A percentile compares a stretch with the other conserved stretches of the same genome.
phyloP scores from a whole-genome alignment of 2,113 vertebrate species.

The Oxyura jamaicensis region DNA sequence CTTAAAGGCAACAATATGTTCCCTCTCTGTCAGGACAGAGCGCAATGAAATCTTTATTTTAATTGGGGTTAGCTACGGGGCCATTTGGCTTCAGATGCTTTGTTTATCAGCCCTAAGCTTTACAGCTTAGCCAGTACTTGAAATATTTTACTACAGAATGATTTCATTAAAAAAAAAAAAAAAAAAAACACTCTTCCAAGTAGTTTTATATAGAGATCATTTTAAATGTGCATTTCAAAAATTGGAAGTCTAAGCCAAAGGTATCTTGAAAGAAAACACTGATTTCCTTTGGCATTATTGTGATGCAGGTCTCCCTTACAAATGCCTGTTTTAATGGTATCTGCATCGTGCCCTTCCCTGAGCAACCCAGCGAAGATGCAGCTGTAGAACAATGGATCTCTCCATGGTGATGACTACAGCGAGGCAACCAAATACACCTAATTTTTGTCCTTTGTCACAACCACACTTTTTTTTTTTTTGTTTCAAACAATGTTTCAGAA shows the following conservation, averaged over 20 bases:
- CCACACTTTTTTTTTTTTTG: background rate
- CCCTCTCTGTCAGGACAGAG: conserved; percentile 82
- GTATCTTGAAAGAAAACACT: background rate
- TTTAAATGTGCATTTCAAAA: conserved; percentile 45
- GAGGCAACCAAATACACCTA: background rate
- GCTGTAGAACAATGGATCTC: background rate
- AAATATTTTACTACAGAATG: conserved; percentile 77
- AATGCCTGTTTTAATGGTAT: accelerated
- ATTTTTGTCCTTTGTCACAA: background rate
- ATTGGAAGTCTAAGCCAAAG: conserved; percentile 6
- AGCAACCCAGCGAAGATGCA: background rate
- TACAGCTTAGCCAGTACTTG: conserved; percentile 76
- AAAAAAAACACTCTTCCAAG: conserved; percentile 6
- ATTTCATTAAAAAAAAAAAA: conserved; percentile 42
- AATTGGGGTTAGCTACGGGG: conserved; percentile 84
- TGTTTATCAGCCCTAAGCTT: conserved; percentile 82
- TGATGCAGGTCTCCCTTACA: background rate
- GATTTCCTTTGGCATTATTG: background rate
- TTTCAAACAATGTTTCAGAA: background rate
- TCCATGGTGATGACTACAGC: background rate
- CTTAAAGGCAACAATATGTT: conserved; percentile 88
- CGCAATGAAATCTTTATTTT: conserved; percentile 83
- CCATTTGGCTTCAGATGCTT: conserved; percentile 82
- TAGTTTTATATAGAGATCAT: conserved; percentile 12
- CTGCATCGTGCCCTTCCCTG: background rate